A percentile compares a stretch with the other conserved stretches of the same genome.
These are phyloP conservation scores for Hololepta plana DNA, from an alignment of 2,888 invertebrate species.

Conservation along the genomic window DNA sequence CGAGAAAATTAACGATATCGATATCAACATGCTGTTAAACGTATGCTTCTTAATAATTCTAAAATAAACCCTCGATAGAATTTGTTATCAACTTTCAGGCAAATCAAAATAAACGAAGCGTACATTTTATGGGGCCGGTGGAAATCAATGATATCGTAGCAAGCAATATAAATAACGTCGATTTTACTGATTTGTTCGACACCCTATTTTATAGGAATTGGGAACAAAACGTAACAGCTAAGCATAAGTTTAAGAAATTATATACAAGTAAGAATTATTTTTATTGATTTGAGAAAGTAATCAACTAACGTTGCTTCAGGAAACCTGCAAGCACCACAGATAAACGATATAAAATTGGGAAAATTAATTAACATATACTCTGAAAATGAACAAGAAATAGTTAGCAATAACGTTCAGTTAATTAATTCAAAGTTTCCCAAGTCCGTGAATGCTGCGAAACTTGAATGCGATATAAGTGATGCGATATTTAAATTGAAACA, in stretches of 20 bases:
- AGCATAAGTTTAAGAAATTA: slow-evolving; percentile 16
- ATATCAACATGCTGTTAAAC: too few species aligned
- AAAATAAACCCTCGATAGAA: too few species aligned
- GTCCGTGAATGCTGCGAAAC: too few species aligned
- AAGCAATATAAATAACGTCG: slow-evolving; percentile 15
- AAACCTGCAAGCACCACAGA: slow-evolving; percentile 7
- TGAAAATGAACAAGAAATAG: too few species aligned
- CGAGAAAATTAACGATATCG: slow-evolving; percentile 3
- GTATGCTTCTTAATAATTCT: too few species aligned
- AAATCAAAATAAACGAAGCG: too few species aligned
- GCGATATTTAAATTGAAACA: too few species aligned
- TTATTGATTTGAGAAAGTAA: too few species aligned
- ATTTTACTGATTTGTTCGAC: slow-evolving; percentile 14
- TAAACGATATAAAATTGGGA: slow-evolving; percentile 8
- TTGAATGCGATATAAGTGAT: too few species aligned
- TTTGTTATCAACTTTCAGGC: too few species aligned
- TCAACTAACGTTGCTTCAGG: slow-evolving; percentile 9
- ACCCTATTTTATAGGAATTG: slow-evolving; percentile 15
- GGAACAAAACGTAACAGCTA: slow-evolving; percentile 16
- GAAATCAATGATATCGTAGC: slow-evolving; percentile 15
- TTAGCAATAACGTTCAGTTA: too few species aligned
- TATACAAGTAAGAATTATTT: slow-evolving; percentile 14
- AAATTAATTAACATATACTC: slow-evolving; percentile 9
- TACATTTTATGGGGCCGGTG: slow-evolving; percentile 15
- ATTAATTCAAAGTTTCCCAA: too few species aligned